These are phyloP conservation scores for Eriocheir sinensis DNA, from an alignment of 1,140 invertebrate genomes.

Conservation along the genomic window DNA sequence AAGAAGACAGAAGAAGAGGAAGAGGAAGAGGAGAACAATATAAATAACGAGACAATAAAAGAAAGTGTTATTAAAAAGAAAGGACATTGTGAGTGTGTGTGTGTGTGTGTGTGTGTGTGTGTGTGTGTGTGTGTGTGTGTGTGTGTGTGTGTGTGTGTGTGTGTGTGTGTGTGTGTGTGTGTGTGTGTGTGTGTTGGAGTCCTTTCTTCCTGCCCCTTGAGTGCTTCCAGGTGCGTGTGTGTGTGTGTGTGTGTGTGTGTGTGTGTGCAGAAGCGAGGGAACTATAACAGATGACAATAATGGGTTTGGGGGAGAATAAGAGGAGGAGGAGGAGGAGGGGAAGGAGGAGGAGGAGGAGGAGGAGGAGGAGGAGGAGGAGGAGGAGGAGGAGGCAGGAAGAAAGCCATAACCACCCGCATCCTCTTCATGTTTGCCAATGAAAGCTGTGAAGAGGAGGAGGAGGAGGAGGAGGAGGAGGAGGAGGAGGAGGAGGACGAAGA, in stretches of 20 bases:
- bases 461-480: neutral
- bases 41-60: neutral
- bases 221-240: neutral
- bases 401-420: constrained; percentile 11
- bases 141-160: too few species aligned
- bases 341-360: neutral
- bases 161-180: neutral
- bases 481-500: neutral
- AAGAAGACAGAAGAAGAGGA: too few species aligned
- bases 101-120: neutral
- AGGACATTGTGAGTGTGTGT: too few species aligned
- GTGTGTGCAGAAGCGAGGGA: too few species aligned
- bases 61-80: neutral
- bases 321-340: neutral
- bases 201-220: neutral
- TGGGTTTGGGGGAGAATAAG: neutral
- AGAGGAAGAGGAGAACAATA: neutral
- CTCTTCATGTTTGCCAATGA: constrained; percentile 13
- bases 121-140: neutral
- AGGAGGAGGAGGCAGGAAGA: neutral
- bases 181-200: neutral
- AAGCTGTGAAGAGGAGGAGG: neutral
- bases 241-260: constrained; percentile 4
- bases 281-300: too few species aligned
- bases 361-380: neutral